Evolutionary conservation across 1,140 invertebrate species (phyloP).

Genomic region (Conopomorpha cramerella): DNA sequence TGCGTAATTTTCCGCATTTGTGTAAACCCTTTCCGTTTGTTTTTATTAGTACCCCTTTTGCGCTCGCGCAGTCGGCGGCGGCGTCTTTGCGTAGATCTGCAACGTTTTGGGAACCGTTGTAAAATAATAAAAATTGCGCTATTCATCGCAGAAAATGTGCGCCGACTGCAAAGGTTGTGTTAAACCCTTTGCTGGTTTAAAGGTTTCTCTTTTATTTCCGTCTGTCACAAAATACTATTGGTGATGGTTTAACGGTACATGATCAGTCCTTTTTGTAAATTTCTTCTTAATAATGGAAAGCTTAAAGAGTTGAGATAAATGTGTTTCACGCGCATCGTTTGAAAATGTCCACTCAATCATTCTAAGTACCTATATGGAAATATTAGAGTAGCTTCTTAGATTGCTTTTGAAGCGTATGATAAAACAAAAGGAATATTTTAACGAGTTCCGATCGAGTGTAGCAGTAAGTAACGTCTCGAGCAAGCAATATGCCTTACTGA

Average conservation of each 20-base stretch:
- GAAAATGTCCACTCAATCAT: too few species aligned
- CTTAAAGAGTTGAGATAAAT: too few species aligned
- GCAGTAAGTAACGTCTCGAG: too few species aligned
- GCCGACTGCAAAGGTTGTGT: conserved; percentile 37
- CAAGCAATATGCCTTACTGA: too few species aligned
- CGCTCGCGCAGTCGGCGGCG: conserved; percentile 20
- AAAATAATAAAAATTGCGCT: conserved; percentile 55
- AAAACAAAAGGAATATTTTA: too few species aligned
- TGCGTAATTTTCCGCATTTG: conserved; percentile 55
- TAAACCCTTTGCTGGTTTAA: conserved; percentile 10
- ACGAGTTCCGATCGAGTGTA: too few species aligned
- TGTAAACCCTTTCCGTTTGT: conserved; percentile 53
- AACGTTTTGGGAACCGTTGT: conserved; percentile 33
- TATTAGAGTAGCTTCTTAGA: too few species aligned
- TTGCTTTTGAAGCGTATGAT: too few species aligned
- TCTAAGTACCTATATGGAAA: too few species aligned
- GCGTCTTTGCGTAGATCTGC: conserved; percentile 46
- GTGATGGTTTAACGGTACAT: conserved; percentile 44
- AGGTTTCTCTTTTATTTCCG: conserved; percentile 38
- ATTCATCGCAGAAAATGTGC: conserved; percentile 39
- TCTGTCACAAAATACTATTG: too few species aligned
- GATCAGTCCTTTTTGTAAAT: conserved; percentile 11
- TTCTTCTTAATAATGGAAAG: conserved; percentile 18
- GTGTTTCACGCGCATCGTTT: too few species aligned
- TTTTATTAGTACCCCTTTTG: conserved; percentile 45